Base-by-base conservation (phyloP, 2,113 vertebrate species). In the Centrocercus urophasianus region DNA sequence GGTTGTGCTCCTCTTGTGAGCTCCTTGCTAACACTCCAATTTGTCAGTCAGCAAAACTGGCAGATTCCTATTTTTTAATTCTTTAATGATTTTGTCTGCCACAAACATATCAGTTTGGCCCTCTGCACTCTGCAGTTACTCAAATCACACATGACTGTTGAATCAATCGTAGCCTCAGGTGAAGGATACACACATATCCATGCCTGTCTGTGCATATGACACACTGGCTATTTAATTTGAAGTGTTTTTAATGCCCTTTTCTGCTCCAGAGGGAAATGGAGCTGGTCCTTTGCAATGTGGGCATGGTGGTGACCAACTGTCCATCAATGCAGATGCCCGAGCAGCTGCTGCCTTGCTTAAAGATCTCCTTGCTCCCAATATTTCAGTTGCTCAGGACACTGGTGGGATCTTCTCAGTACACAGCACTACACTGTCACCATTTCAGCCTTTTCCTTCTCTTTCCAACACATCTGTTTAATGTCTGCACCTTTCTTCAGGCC, bases 321-420 rank as follows among this genome's bases (percentile, higher is more conserved):
- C 63, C 1, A 1, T 11, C 5, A 2, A 3, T 0, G 3, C 9
- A 4, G 0, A 0, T 57, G 32, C 17, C 56, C 20, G 45, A 57
- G 28, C 47, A 64, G 60, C 42, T 59, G 65, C 21, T 70, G 20
- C 54, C 75, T 69, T 61, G 67, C 22, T n/a, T 42, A 34, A 63
- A 73, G 54, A 20, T 43, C 12, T 28, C 34, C 36, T 45, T 65
- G 25, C 75, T 88, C 43, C 66, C 56, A 54, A 61, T 43, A 67
- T 85, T n/a, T 27, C 60, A n/a, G 83, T 34, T 0, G 2, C 50
- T 45, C 20, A 9, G 52, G 71, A 36, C 61, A 38, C 19, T 12
- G 1, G 2, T 60, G 45, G 28, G 15, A 61, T 72, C 7, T 1
- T 69, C 71, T 86, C 1, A 0, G 52, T 57, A 86, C 59, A 64